Percentiles rank a stretch among this genome's conserved stretches.
Evolutionary conservation across 2,113 vertebrate genomes (phyloP).

Genomic region (Pica pica): DNA sequence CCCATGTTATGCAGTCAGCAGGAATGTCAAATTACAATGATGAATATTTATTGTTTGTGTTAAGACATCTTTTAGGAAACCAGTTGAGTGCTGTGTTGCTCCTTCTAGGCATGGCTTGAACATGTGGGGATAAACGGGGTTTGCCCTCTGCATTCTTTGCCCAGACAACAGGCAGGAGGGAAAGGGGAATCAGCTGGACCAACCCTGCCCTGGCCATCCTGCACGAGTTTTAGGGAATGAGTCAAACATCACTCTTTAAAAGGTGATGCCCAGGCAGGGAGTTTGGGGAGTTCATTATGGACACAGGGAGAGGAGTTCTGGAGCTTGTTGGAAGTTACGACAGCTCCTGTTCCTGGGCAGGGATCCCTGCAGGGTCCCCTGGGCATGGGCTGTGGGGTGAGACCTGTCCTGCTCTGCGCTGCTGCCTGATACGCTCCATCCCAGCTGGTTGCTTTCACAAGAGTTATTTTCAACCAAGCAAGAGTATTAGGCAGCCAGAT

Average conservation of each 20-base stretch:
- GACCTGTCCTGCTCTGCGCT: not conserved
- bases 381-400: not conserved
- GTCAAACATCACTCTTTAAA: not conserved
- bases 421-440: not conserved
- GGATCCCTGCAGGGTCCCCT: not conserved
- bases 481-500: conserved; percentile 28
- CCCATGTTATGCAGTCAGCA: not conserved
- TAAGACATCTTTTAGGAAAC: not conserved
- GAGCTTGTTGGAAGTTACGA: not conserved
- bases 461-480: conserved; percentile 8
- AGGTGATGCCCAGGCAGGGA: not conserved
- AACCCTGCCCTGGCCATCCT: not conserved
- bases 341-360: not conserved
- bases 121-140: not conserved
- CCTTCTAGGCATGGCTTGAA: not conserved
- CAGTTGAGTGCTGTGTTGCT: not conserved
- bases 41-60: not conserved
- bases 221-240: not conserved
- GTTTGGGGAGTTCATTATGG: not conserved
- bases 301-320: not conserved
- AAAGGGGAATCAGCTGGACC: not conserved
- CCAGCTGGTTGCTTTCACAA: conserved; percentile 40
- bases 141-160: not conserved
- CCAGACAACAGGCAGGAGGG: not conserved
- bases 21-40: not conserved